A percentile compares a stretch with the other conserved stretches of the same genome.
Evolutionary conservation across 2,888 invertebrate genomes (phyloP).

Genomic region (Slavum lentiscoides): DNA sequence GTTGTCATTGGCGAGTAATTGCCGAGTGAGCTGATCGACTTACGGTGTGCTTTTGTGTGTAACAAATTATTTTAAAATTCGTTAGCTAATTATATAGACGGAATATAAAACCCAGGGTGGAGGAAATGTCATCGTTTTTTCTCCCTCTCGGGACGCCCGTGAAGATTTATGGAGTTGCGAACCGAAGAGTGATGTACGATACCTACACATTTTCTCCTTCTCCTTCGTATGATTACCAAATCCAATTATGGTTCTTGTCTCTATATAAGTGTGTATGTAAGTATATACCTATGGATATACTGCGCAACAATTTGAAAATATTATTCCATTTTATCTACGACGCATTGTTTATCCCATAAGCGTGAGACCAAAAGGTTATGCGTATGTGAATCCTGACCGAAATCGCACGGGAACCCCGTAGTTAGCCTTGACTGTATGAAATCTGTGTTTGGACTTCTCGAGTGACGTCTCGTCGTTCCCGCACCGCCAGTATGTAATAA

Average conservation of each 20-base stretch:
- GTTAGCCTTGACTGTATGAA: conserved; percentile 24
- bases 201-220: neutral
- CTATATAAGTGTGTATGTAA: no score
- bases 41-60: no score
- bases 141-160: no score
- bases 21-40: no score
- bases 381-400: conserved; percentile 43
- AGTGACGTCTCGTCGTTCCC: conserved; percentile 2
- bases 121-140: no score
- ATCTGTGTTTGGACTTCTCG: neutral
- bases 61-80: no score
- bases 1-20: no score
- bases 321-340: conserved; percentile 4
- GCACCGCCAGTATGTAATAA: neutral
- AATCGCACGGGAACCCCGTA: conserved; percentile 43
- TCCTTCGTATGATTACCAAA: conserved; percentile 13
- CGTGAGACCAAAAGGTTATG: conserved; percentile 37
- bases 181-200: neutral
- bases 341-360: conserved; percentile 29
- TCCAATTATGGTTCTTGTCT: neutral
- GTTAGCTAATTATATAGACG: no score
- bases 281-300: neutral
- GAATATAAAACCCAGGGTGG: no score
- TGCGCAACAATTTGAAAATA: conserved; percentile 29
- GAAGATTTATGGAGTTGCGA: no score